phyloP scores from a whole-genome alignment of 1,140 invertebrate genomes.

The Ganaspis sp. region DNA sequence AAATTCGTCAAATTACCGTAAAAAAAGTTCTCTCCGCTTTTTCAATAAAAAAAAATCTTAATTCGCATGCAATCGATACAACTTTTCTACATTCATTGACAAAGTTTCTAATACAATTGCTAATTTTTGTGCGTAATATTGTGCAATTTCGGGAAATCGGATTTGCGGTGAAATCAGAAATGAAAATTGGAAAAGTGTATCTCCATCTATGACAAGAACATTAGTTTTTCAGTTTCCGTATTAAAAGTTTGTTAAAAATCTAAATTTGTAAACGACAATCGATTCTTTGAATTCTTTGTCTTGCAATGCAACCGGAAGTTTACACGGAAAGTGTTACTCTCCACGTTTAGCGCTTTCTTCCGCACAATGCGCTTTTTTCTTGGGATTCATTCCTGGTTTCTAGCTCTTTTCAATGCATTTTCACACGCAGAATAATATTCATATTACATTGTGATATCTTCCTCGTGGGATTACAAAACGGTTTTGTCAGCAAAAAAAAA shows the following conservation, averaged over 20 bases:
- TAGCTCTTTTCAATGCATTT: constrained; percentile 9
- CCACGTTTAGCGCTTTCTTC: constrained; percentile 37
- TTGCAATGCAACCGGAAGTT: constrained; percentile 52
- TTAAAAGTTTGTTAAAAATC: too few relatives aligned
- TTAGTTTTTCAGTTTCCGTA: too few relatives aligned
- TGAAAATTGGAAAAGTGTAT: too few relatives aligned
- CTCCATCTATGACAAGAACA: too few relatives aligned
- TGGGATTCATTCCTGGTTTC: constrained; percentile 25
- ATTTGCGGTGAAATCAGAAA: too few relatives aligned
- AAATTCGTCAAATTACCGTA: neutral
- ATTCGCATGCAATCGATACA: neutral
- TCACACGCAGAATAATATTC: neutral
- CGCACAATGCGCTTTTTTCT: constrained; percentile 46
- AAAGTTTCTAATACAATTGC: neutral
- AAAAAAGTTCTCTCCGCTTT: neutral
- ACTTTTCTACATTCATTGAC: neutral
- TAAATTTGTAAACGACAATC: neutral
- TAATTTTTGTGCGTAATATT: too few relatives aligned
- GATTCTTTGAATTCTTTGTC: constrained; percentile 42
- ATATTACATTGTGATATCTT: too few relatives aligned
- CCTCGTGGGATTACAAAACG: neutral
- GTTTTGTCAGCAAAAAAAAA: too few relatives aligned
- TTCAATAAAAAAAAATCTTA: neutral
- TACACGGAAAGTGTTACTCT: constrained; percentile 39
- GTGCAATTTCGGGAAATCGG: too few relatives aligned